Evolutionary conservation across 2,113 vertebrate genomes (phyloP), one percentile per base, ranked within the genome.

Genomic region (Phodopus roborovskii): DNA sequence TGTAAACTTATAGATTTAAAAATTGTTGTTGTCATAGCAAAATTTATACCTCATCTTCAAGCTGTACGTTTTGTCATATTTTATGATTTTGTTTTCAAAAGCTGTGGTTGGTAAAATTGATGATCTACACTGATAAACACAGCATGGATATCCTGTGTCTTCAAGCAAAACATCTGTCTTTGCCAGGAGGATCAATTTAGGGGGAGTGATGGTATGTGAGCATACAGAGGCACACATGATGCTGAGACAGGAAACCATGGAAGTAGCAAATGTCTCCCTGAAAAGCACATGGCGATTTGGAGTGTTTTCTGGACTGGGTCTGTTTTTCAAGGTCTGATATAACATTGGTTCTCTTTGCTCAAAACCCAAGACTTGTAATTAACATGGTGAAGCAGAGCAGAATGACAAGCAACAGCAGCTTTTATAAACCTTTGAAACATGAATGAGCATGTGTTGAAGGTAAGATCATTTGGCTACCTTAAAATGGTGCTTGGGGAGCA

Each of bases 21-120:
- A 97, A 95, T 87, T 97, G 79, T 53, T 88, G 68, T 96, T 97
- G 94, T 96, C 96, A 90, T 71, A 70, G 62, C 42, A 82, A 96
- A 97, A 97, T 95, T 88, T 97, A 97, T 95, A 39, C 45, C 22
- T 83, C 11, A 28, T 98, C 60, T 97, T 91, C 30, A 36, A 94
- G 39, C 30, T 88, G 48, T 96, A 89, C 74, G 77, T 90, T 95
- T 73, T 77, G 48, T 89, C 50, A 85, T 95, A 93, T 94, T 96
- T 97, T 97, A 96, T 75, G 39, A 93, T 94, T 91, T 92, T 96
- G 42, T 94, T 96, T 95, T 97, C 74, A 58, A 93, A 96, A 92
- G 11, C 28, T 42, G 20, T 45, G 9, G 73, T 83, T 85, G 56
- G 39, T 74, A 90, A 92, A 94, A 97, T 90, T 85, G 91, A 96